Evolutionary conservation across 2,888 invertebrate species (phyloP).

Genomic region (Rotaria macrura): DNA sequence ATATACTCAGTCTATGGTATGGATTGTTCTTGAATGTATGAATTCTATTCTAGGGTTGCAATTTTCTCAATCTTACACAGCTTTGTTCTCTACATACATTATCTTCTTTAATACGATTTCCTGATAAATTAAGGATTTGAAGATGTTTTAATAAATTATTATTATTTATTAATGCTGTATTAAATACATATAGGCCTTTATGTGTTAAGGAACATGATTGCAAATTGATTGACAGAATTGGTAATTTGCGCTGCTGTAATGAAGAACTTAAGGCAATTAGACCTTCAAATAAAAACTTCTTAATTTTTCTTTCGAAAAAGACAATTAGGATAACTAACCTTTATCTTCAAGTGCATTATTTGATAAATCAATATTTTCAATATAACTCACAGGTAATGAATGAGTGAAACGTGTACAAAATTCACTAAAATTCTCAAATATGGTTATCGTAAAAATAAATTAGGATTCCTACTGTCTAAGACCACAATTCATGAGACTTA

Average conservation of each 20-base stretch:
- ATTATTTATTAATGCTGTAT: neutral
- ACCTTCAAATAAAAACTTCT: neutral
- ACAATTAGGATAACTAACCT: neutral
- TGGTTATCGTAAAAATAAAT: neutral
- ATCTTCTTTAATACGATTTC: neutral
- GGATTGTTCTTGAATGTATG: too few species aligned
- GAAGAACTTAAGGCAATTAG: neutral
- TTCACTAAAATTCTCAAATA: neutral
- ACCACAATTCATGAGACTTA: neutral
- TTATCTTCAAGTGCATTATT: constrained; percentile 16
- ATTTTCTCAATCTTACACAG: too few species aligned
- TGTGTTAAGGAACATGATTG: neutral
- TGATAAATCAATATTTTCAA: neutral
- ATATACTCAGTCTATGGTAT: too few species aligned
- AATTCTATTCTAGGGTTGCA: too few species aligned
- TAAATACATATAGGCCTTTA: neutral
- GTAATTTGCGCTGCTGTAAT: neutral
- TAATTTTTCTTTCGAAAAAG: neutral
- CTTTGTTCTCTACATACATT: neutral
- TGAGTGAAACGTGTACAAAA: neutral
- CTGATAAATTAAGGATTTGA: neutral
- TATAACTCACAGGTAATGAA: neutral
- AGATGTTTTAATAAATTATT: neutral
- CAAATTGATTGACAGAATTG: neutral
- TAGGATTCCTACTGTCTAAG: neutral